Conservation (phyloP, 2,797 vertebrate genomes). For the Sebastes taczanowskii region DNA sequence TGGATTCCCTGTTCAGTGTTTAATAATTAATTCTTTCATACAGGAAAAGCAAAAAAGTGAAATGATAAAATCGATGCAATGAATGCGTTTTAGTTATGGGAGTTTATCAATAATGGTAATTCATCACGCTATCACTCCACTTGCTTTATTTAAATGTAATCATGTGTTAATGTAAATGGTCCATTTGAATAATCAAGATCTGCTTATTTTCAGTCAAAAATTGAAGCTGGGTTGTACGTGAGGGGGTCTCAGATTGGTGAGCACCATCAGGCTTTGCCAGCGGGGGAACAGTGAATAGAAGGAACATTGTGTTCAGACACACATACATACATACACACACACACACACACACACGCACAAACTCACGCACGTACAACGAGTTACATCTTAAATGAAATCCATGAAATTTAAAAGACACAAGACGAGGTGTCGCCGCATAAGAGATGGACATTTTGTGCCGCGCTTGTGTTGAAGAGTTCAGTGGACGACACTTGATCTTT, state of each 20-base stretch:
- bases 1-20: not conserved
- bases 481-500: conserved; percentile 27
- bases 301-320: conserved; percentile 85
- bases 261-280: conserved; percentile 78
- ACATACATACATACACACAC: conserved; percentile 30
- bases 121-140: not conserved
- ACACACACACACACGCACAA: conserved; percentile 1
- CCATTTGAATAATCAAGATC: conserved; percentile 9
- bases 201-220: conserved; percentile 27
- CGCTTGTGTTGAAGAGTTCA: conserved; percentile 13
- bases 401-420: conserved; percentile 41
- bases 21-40: not conserved
- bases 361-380: not conserved
- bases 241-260: conserved; percentile 72
- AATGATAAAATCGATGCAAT: not conserved
- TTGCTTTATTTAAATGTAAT: not conserved
- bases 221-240: conserved; percentile 51
- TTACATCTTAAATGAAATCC: conserved; percentile 57
- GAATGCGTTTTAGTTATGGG: not conserved
- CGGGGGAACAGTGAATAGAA: conserved; percentile 80
- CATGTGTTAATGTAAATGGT: not conserved
- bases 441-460: conserved; percentile 50
- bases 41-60: not conserved
- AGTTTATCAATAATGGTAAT: not conserved
- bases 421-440: conserved; percentile 33